Percentiles rank a stretch among this genome's conserved stretches.
Evolutionary conservation across 2,797 vertebrate genomes (phyloP).

Genomic region (Cynodonichthys magdalenae): DNA sequence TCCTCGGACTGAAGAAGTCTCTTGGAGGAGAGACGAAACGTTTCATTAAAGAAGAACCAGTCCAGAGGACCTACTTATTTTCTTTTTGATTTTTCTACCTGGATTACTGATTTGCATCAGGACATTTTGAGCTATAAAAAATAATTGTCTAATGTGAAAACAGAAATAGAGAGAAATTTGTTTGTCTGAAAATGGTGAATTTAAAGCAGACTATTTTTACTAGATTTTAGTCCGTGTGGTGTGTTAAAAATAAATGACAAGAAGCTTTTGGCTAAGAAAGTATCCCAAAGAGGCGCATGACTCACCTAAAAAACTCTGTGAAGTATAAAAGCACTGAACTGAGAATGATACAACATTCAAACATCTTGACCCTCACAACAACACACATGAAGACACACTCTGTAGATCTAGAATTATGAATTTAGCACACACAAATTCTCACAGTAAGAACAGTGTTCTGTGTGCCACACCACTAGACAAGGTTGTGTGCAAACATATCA

Average conservation of each 20-base stretch:
- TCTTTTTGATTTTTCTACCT: no score
- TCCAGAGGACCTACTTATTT: no score
- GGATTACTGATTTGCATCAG: no score
- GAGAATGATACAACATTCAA: slow-evolving; percentile 19
- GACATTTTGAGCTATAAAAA: no score
- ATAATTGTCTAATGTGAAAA: no score
- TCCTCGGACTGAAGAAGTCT: no score
- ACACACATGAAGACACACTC: slow-evolving; percentile 13
- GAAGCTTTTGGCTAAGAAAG: slow-evolving; percentile 17
- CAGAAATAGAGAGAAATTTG: no score
- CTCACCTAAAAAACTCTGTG: slow-evolving; percentile 36
- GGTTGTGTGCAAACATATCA: slow-evolving; percentile 67
- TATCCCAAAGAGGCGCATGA: slow-evolving; percentile 37
- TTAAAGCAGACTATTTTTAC: not conserved
- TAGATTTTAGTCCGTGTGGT: not conserved
- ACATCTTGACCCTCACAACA: slow-evolving; percentile 5
- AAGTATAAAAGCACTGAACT: slow-evolving; percentile 18
- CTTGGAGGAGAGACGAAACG: no score
- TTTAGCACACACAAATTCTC: slow-evolving; percentile 30
- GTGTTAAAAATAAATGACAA: slow-evolving; percentile 22
- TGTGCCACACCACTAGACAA: slow-evolving; percentile 61
- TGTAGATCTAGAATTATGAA: not conserved
- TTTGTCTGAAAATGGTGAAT: not conserved
- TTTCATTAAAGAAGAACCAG: no score
- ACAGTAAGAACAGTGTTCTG: slow-evolving; percentile 30